These are phyloP conservation scores for Danio choprae DNA, from an alignment of 2,797 vertebrate genomes.

Conservation along the genomic window DNA sequence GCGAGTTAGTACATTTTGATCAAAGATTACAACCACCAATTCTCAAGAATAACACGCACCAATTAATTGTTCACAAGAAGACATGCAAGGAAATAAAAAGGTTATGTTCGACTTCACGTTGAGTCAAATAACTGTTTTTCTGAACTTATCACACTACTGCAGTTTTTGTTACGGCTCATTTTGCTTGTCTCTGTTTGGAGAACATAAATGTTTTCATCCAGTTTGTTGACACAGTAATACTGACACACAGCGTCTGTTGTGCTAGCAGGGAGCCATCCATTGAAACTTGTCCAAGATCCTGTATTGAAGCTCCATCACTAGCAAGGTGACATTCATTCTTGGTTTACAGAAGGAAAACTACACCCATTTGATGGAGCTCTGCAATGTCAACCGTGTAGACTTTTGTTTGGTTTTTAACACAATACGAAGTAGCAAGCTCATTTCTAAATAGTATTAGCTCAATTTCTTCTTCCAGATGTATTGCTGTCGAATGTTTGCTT, in stretches of 20 bases:
- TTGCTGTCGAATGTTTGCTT: not conserved
- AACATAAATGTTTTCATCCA: slow-evolving; percentile 27
- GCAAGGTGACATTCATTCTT: slow-evolving; percentile 36
- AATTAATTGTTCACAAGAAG: not conserved
- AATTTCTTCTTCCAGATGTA: slow-evolving; percentile 9
- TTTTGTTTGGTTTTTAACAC: not conserved
- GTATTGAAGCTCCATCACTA: slow-evolving; percentile 18
- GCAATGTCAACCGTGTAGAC: not conserved
- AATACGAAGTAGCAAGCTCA: not conserved
- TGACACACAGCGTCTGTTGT: slow-evolving; percentile 29
- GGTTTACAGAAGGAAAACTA: not conserved
- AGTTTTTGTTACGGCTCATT: not conserved
- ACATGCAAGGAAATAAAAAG: not conserved
- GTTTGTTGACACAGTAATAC: slow-evolving; percentile 42
- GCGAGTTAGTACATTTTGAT: not conserved
- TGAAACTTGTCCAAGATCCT: slow-evolving; percentile 31
- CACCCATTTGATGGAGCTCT: not conserved
- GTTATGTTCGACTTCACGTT: not conserved
- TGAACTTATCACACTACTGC: not conserved
- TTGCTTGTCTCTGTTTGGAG: slow-evolving; percentile 10
- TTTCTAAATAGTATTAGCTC: not conserved
- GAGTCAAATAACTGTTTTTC: not conserved
- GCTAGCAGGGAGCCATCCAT: slow-evolving; percentile 8
- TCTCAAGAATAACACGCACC: not conserved
- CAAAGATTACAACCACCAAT: not conserved